phyloP scores from a whole-genome alignment of 2,797 vertebrate genomes.

The Ispidina picta region DNA sequence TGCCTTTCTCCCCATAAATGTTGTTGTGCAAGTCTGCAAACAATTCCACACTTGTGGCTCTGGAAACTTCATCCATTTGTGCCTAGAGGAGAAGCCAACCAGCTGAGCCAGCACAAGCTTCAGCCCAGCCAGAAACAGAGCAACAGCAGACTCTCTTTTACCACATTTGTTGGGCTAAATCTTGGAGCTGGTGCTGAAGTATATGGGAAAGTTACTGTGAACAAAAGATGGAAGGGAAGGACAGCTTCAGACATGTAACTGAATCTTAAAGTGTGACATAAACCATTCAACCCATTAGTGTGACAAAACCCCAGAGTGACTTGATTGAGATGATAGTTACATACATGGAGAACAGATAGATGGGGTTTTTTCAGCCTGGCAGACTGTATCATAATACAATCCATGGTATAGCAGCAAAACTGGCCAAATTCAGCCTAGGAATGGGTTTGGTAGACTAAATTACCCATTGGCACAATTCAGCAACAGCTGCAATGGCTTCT shows the following conservation, averaged over 20 bases:
- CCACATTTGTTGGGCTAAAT: neutral
- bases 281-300: neutral
- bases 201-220: neutral
- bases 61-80: neutral
- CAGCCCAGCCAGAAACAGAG: neutral
- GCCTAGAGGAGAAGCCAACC: neutral
- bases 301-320: neutral
- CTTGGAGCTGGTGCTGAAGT: neutral
- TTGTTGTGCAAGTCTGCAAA: neutral
- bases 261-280: neutral
- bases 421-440: neutral
- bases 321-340: neutral
- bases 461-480: neutral
- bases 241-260: neutral
- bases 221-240: neutral
- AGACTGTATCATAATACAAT: neutral
- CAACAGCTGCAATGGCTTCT: neutral
- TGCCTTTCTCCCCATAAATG: neutral
- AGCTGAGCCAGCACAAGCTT: neutral
- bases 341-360: neutral
- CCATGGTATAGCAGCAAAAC: neutral
- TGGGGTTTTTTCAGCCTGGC: neutral
- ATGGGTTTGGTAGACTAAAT: neutral
- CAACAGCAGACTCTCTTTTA: neutral
- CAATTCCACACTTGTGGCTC: neutral